phyloP scores from a whole-genome alignment of 2,113 vertebrate genomes.

The Delphinapterus leucas region DNA sequence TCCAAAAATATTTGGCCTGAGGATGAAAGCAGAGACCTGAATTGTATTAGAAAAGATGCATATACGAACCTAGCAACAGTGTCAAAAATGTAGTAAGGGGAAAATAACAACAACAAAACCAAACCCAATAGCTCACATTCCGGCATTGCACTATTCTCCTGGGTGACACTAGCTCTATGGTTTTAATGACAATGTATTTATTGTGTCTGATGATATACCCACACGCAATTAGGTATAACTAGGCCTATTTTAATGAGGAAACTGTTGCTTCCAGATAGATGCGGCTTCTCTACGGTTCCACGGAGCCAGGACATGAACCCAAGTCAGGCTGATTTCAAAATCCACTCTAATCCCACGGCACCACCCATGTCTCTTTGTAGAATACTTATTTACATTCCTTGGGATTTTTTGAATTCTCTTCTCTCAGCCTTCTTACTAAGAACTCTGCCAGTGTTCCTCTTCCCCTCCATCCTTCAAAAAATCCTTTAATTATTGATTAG shows the following conservation, averaged over 20 bases:
- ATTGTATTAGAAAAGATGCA: neutral
- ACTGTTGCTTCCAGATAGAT: neutral
- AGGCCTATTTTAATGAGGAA: neutral
- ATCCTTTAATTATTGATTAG: neutral
- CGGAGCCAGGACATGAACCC: neutral
- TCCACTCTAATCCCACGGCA: neutral
- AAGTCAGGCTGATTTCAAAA: neutral
- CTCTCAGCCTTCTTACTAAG: neutral
- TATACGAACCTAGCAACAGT: accelerated
- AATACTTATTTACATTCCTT: constrained; percentile 40
- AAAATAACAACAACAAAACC: neutral
- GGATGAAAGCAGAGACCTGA: neutral
- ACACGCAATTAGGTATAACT: neutral
- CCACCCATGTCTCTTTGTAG: neutral
- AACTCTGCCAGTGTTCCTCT: neutral
- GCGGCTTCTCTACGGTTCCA: neutral
- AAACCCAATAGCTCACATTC: neutral
- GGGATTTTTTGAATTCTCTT: neutral
- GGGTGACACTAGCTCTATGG: neutral
- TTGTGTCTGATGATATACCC: neutral
- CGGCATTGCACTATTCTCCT: neutral
- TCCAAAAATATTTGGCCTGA: neutral
- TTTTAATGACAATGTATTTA: neutral
- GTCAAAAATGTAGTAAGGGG: neutral
- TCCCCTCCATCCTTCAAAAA: neutral